These are phyloP conservation scores for Gambusia affinis DNA, from an alignment of 2,113 vertebrate genomes.

Conservation along the genomic window DNA sequence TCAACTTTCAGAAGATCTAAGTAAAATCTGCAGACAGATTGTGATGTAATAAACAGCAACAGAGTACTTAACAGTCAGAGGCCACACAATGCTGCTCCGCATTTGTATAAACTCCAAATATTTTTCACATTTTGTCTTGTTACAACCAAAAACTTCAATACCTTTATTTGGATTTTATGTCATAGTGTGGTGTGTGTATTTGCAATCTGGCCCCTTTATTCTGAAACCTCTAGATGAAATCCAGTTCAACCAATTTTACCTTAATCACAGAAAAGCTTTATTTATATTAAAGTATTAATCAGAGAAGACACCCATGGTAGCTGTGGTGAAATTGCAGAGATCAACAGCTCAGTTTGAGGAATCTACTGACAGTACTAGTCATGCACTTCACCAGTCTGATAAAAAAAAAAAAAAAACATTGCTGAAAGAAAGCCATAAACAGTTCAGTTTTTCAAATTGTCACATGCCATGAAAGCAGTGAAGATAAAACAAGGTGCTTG, in stretches of 20 bases:
- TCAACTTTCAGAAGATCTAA: background rate
- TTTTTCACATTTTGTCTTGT: background rate
- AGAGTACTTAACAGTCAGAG: background rate
- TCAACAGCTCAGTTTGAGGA: no score
- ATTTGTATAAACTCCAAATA: background rate
- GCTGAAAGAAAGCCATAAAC: no score
- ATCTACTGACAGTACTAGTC: no score
- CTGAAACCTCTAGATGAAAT: background rate
- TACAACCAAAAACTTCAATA: background rate
- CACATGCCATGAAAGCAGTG: no score
- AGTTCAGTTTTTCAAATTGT: no score
- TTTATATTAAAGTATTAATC: no score
- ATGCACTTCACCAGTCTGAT: no score
- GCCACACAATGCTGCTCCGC: background rate
- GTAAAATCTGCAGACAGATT: background rate
- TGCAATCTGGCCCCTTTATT: background rate
- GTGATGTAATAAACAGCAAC: background rate
- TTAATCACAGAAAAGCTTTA: no score
- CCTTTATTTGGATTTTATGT: background rate
- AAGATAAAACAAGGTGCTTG: no score
- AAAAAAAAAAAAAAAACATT: no score
- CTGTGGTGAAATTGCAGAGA: no score
- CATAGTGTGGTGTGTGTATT: background rate
- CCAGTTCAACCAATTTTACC: background rate
- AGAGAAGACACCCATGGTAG: no score